Conservation (phyloP, 2,113 vertebrate genomes). For the Tylochromis polylepis region DNA sequence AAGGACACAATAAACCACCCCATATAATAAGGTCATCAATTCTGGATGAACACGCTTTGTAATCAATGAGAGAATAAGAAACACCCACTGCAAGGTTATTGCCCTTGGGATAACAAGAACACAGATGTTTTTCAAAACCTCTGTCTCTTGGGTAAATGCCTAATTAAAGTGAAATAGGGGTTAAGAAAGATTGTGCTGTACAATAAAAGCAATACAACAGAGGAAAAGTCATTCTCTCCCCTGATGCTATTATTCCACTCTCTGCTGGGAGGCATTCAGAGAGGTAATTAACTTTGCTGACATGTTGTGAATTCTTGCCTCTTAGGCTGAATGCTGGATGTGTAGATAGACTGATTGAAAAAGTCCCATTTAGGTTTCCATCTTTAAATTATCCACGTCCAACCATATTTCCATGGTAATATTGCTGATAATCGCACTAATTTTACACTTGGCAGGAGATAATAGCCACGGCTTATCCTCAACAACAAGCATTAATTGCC, state of each 20-base stretch:
- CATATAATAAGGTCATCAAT: conserved; percentile 31
- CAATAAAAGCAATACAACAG: conserved; percentile 20
- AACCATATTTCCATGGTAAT: conserved; percentile 31
- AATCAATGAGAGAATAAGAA: conserved; percentile 23
- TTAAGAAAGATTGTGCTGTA: conserved; percentile 28
- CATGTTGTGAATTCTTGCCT: conserved; percentile 49
- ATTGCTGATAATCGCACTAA: conserved; percentile 51
- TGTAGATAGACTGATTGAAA: conserved; percentile 56
- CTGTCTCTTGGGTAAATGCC: conserved; percentile 13
- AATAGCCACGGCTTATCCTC: conserved; percentile 19
- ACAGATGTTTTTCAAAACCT: conserved; percentile 26
- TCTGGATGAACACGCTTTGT: not conserved
- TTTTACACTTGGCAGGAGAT: conserved; percentile 64
- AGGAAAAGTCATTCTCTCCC: conserved; percentile 22
- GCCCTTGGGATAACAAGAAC: conserved; percentile 32
- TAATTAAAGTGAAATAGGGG: conserved; percentile 54
- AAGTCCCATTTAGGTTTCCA: conserved; percentile 46
- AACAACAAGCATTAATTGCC: conserved; percentile 39
- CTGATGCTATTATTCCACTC: conserved; percentile 33
- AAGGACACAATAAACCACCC: not conserved
- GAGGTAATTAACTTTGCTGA: conserved; percentile 62
- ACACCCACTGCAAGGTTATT: conserved; percentile 3
- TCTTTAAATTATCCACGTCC: conserved; percentile 45
- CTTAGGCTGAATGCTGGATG: conserved; percentile 10
- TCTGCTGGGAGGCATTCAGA: conserved; percentile 34